Conservation (phyloP, 2,113 vertebrate genomes). For the Maylandia zebra region DNA sequence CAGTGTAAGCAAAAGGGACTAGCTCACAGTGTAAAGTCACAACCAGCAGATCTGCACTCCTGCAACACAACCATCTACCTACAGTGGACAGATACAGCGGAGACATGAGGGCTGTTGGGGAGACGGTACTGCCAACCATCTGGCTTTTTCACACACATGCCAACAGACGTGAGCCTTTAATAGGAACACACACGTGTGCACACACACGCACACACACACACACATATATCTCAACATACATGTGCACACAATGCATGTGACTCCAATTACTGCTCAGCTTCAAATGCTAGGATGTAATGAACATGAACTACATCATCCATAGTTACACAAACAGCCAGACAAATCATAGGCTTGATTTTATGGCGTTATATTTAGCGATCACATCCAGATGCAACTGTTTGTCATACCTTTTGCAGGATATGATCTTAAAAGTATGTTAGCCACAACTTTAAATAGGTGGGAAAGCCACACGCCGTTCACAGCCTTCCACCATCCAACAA, state of each 20-base stretch:
- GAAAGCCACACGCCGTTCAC: not conserved
- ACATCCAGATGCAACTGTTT: slow-evolving; percentile 7
- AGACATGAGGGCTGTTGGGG: not conserved
- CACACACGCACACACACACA: not conserved
- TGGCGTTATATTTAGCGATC: not conserved
- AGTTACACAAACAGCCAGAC: not conserved
- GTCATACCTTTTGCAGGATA: not conserved
- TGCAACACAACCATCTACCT: not conserved
- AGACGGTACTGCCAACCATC: slow-evolving; percentile 19
- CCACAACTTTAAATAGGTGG: not conserved
- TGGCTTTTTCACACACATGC: not conserved
- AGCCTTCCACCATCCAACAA: not conserved
- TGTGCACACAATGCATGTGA: not conserved
- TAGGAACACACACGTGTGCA: not conserved
- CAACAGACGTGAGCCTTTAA: not conserved
- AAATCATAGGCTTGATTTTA: not conserved
- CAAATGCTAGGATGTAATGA: slow-evolving; percentile 17
- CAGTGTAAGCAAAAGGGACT: not conserved
- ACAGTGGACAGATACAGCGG: not conserved
- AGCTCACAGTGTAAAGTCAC: not conserved
- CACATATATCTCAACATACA: not conserved
- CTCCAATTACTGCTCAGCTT: slow-evolving; percentile 31
- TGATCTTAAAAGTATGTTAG: not conserved
- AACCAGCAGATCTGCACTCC: not conserved
- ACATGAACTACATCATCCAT: not conserved